These are phyloP conservation scores for Thinocorus orbignyianus DNA, from an alignment of 2,113 vertebrate species.

Conservation along the genomic window DNA sequence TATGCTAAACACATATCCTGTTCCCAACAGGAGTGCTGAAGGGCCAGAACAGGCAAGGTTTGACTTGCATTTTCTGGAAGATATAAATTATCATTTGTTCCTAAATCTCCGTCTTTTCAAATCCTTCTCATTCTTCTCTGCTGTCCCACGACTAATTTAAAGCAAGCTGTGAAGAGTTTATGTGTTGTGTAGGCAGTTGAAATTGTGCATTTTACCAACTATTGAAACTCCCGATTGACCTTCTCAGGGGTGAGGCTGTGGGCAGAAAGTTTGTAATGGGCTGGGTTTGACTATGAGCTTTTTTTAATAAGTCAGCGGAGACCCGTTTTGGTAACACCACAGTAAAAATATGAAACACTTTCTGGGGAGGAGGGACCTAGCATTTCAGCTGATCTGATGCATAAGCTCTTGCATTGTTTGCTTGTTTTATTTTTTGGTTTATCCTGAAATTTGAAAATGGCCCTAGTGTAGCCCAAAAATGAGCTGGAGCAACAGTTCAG, in stretches of 20 bases:
- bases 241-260: not conserved
- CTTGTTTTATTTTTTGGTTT: not conserved
- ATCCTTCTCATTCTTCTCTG: slow-evolving; percentile 10
- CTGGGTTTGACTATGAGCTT: not conserved
- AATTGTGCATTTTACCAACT: not conserved
- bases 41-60: slow-evolving; percentile 56
- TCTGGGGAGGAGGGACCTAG: not conserved
- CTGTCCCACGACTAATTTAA: not conserved
- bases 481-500: not conserved
- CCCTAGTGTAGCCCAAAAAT: not conserved
- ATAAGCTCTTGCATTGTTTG: not conserved
- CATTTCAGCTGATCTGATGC: not conserved
- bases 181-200: not conserved
- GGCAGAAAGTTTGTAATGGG: not conserved
- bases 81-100: slow-evolving; percentile 57
- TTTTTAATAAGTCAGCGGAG: not conserved
- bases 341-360: not conserved
- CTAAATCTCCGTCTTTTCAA: slow-evolving; percentile 5
- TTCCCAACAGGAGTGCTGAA: slow-evolving; percentile 43
- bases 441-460: not conserved
- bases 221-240: not conserved
- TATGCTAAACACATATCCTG: slow-evolving; percentile 56
- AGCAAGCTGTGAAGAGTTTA: not conserved
- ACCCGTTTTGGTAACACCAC: not conserved
- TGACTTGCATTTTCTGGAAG: slow-evolving; percentile 57